Percentiles rank a stretch among this genome's conserved stretches.
These are phyloP conservation scores for Oceanodroma tethys DNA, from an alignment of 2,113 vertebrate species.

Conservation along the genomic window DNA sequence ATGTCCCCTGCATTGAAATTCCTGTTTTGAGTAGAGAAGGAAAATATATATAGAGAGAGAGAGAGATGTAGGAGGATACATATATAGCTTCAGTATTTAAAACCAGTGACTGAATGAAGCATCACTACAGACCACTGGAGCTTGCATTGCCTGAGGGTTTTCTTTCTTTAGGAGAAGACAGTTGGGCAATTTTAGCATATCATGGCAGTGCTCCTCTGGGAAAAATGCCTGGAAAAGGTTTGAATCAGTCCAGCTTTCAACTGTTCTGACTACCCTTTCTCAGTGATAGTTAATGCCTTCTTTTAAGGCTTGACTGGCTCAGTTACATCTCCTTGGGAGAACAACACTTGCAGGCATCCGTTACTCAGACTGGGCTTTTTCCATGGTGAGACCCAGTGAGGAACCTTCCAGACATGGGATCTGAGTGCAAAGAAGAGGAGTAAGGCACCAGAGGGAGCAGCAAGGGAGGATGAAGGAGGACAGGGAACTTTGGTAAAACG, in stretches of 20 bases:
- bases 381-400: background rate
- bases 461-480: background rate
- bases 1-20: background rate
- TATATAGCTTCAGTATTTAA: background rate
- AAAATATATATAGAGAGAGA: background rate
- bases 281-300: background rate
- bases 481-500: background rate
- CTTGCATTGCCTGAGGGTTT: background rate
- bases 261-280: background rate
- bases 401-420: background rate
- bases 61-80: background rate
- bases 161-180: background rate
- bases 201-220: background rate
- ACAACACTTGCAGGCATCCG: background rate
- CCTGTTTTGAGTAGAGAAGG: background rate
- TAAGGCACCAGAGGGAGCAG: background rate
- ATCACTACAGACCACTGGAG: background rate
- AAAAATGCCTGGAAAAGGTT: background rate
- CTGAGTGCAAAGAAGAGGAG: background rate
- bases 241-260: background rate
- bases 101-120: background rate
- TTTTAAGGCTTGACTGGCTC: background rate
- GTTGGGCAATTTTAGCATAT: background rate
- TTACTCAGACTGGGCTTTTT: background rate
- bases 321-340: background rate